Evolutionary conservation across 2,113 vertebrate species (phyloP).

Genomic region (Python bivittatus): DNA sequence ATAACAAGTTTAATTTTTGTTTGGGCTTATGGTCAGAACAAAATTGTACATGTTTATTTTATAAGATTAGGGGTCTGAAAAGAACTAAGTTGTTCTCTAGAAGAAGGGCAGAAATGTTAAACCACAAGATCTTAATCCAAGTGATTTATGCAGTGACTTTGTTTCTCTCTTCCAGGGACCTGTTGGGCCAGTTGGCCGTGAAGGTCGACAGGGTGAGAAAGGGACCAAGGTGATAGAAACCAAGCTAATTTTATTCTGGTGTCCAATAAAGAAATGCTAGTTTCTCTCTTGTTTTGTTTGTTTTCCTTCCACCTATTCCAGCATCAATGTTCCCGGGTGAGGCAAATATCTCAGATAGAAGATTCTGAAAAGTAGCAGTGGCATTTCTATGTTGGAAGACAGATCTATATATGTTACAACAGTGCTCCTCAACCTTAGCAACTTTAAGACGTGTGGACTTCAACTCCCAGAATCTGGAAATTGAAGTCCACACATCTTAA

Average conservation of each 20-base stretch:
- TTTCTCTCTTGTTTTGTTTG: neutral
- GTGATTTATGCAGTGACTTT: neutral
- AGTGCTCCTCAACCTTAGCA: neutral
- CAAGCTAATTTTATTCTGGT: fast-evolving
- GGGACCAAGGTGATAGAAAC: constrained; percentile 80
- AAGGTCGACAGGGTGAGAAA: constrained; percentile 87
- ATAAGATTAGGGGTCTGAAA: neutral
- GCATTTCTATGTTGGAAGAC: neutral
- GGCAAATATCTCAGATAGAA: neutral
- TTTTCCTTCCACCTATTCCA: no score
- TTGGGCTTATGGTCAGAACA: neutral
- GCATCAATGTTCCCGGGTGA: neutral
- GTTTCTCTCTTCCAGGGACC: constrained; percentile 75
- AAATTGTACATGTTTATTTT: neutral
- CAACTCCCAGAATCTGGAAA: neutral
- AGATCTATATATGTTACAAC: neutral
- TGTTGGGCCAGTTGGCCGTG: constrained; percentile 76
- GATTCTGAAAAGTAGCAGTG: neutral
- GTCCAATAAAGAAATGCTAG: neutral
- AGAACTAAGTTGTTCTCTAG: neutral
- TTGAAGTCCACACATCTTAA: neutral
- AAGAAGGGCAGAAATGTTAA: neutral
- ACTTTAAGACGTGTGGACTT: neutral
- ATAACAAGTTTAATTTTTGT: neutral
- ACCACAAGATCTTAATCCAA: neutral